Evolutionary conservation across 2,797 vertebrate species (phyloP), one percentile per base, ranked within the genome.

Genomic region (Antennarius maculatus): DNA sequence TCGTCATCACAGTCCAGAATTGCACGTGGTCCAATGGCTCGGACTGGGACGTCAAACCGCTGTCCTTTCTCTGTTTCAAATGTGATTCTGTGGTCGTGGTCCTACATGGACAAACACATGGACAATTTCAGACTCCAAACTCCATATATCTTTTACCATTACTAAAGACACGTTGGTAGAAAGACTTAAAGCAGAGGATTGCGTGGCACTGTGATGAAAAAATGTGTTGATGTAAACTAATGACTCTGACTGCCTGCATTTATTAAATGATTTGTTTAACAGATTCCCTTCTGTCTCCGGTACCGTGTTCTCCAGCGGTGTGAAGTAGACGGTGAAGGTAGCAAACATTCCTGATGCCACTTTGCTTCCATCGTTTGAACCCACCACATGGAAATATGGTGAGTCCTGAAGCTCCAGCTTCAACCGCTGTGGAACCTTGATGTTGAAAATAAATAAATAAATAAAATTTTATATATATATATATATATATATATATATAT

Each of bases 241-340:
- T 23, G 23, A 23, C 23, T 23, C 23, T 23, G 23, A 23, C 23
- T n/a, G n/a, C n/a, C n/a, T n/a, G n/a, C n/a, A n/a, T n/a, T 23
- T 23, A 23, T 23, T 2, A 23, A 23, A 23, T 23, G 23, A 23
- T 23, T 23, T 23, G 23, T 2, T 23, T 23, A 23, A n/a, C n/a
- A 23, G 23, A 23, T 27, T 61, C 34, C 48, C 13, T 15, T 54
- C 34, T 41, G 4, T 64, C 31, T 31, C 28, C 2, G 12, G 31
- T 91, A 97, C 95, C 96, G 97, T 96, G 81, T 90, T 95, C 79
- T 97, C 93, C 0, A 87, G 80, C 0, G 95, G 95, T 1, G 82
- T 95, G 88, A 99, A 97, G 48, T 89, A 18, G 48, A 97, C 45
- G 3, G 70, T 92, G 76, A 94, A 96, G 0, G 71, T 74, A 2